Conservation (phyloP, 37 sponge, comb jelly and placozoan genomes). For the Geodia barretti region DNA sequence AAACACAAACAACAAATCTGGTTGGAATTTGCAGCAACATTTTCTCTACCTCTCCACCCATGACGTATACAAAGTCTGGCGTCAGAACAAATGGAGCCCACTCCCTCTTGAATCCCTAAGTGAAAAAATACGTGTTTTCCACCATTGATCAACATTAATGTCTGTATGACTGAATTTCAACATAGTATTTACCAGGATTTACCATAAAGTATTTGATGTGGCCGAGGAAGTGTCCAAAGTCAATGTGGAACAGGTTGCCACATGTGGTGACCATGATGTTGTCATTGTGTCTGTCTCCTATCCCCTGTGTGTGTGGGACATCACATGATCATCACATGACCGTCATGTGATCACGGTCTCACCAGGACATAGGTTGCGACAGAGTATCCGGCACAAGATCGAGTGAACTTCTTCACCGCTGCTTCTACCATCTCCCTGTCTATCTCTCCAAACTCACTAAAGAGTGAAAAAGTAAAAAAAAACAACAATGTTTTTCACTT, state of each 20-base stretch:
- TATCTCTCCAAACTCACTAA: constrained; percentile 51
- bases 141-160: background rate
- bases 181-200: too few species aligned
- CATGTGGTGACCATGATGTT: constrained; percentile 85
- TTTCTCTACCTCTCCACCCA: constrained; percentile 78
- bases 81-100: constrained; percentile 88
- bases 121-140: background rate
- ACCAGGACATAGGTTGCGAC: constrained; percentile 87
- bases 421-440: constrained; percentile 49
- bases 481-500: background rate
- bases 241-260: constrained; percentile 89
- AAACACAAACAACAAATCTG: background rate
- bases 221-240: constrained; percentile 93
- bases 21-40: background rate
- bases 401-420: constrained; percentile 60
- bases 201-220: constrained; percentile 83
- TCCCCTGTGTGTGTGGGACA: constrained; percentile 64
- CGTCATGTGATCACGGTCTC: background rate
- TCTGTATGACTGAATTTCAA: too few species aligned
- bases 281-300: constrained; percentile 88
- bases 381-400: constrained; percentile 87
- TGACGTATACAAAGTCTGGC: constrained; percentile 83
- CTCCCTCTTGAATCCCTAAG: constrained; percentile 73
- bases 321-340: background rate
- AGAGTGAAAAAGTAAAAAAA: background rate